Percentiles rank a stretch among this genome's conserved stretches.
These are phyloP conservation scores for Catostomus latipinnis DNA, from an alignment of 2,797 vertebrate genomes.

Conservation along the genomic window DNA sequence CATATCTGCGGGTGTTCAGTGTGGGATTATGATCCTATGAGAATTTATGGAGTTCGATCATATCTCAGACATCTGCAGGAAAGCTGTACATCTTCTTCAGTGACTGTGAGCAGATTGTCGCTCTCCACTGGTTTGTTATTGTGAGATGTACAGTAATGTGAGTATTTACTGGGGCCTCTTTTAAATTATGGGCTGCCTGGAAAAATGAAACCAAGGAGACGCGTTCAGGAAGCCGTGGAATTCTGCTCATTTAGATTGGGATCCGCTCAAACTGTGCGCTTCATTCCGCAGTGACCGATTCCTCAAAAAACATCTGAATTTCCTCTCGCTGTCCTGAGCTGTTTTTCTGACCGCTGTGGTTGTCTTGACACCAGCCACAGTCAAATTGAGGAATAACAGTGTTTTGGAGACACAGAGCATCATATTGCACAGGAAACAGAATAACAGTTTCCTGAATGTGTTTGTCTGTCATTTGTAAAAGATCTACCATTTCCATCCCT, in stretches of 20 bases:
- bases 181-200: not conserved
- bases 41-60: not conserved
- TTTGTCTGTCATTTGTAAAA: too few relatives aligned
- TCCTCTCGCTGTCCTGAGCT: not conserved
- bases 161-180: not conserved
- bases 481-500: too few relatives aligned
- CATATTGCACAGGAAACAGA: too few relatives aligned
- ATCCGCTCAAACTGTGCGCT: not conserved
- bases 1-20: not conserved
- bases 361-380: not conserved
- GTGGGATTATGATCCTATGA: not conserved
- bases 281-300: not conserved
- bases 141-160: not conserved
- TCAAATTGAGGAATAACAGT: too few relatives aligned
- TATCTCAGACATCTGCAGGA: not conserved
- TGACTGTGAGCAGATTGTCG: too few relatives aligned
- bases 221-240: not conserved
- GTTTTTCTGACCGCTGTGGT: not conserved
- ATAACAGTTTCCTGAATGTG: too few relatives aligned
- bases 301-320: not conserved
- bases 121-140: not conserved
- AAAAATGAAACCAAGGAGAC: constrained; percentile 2
- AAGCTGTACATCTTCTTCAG: too few relatives aligned
- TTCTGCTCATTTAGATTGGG: not conserved
- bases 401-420: not conserved